A percentile compares a stretch with the other conserved stretches of the same genome.
These are phyloP conservation scores for Pseudotriccus pelzelni DNA, from an alignment of 2,797 vertebrate genomes.

Conservation along the genomic window DNA sequence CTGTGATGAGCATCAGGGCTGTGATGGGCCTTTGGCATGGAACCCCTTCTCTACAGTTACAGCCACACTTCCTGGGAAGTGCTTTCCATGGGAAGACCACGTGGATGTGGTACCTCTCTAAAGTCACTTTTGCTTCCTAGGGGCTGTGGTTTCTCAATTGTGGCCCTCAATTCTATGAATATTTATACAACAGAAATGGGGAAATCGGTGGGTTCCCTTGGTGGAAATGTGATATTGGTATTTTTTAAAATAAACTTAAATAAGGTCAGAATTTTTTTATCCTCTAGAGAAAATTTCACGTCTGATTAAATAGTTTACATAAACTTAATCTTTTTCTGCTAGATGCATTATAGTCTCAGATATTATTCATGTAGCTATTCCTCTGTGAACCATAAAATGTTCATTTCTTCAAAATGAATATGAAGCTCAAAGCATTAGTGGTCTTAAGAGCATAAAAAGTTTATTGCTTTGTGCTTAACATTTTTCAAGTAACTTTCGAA, in stretches of 20 bases:
- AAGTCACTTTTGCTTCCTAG: neutral
- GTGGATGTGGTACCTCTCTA: neutral
- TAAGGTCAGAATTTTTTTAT: constrained; percentile 80
- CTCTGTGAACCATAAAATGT: constrained; percentile 86
- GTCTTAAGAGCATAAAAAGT: constrained; percentile 84
- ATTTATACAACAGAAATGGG: constrained; percentile 63
- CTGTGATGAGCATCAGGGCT: neutral
- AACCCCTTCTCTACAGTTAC: neutral
- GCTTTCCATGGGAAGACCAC: neutral
- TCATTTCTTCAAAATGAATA: constrained; percentile 84
- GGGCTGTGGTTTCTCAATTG: constrained; percentile 22
- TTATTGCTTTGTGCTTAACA: constrained; percentile 84
- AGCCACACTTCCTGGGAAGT: neutral
- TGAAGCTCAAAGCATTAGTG: constrained; percentile 84
- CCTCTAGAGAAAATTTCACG: constrained; percentile 80
- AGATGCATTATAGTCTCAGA: constrained; percentile 82
- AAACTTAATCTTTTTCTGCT: constrained; percentile 83
- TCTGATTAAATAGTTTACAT: constrained; percentile 86
- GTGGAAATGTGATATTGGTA: constrained; percentile 69
- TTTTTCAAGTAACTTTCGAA: constrained; percentile 85
- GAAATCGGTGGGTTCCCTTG: constrained; percentile 62
- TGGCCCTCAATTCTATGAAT: constrained; percentile 53
- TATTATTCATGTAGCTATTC: constrained; percentile 85
- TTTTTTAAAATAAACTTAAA: constrained; percentile 79
- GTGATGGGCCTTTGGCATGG: neutral